phyloP scores from a whole-genome alignment of 2,888 invertebrate species.

The Oscheius myriophilus region DNA sequence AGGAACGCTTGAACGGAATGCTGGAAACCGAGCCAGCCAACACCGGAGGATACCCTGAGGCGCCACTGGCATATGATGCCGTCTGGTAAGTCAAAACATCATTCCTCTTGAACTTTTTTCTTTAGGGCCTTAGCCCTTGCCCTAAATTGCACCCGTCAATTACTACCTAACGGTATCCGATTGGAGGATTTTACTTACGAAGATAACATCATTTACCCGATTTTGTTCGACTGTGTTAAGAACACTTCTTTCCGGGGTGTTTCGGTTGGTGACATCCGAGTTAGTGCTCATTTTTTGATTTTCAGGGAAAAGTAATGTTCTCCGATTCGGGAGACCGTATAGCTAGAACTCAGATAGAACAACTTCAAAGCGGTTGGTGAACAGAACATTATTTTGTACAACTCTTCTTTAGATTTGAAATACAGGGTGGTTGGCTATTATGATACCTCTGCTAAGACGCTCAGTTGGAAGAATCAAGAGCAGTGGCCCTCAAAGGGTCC shows the following conservation, averaged over 20 bases:
- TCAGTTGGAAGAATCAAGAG: constrained; percentile 87
- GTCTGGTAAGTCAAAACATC: constrained; percentile 81
- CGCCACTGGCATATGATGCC: constrained; percentile 97
- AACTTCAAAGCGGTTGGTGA: constrained; percentile 78
- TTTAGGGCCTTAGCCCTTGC: constrained; percentile 87
- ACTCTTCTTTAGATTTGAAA: constrained; percentile 80
- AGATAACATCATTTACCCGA: constrained; percentile 90
- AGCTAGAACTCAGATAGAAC: constrained; percentile 96
- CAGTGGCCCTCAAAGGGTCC: constrained; percentile 74
- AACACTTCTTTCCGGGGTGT: constrained; percentile 97
- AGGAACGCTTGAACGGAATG: constrained; percentile 83
- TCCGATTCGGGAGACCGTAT: constrained; percentile 95
- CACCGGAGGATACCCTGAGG: constrained; percentile 83
- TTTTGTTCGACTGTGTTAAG: constrained; percentile 96
- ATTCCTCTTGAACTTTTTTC: not conserved
- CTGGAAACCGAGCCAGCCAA: constrained; percentile 85
- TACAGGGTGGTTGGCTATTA: constrained; percentile 94
- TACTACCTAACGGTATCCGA: constrained; percentile 83
- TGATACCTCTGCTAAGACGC: constrained; percentile 91
- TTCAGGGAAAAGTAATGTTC: constrained; percentile 94
- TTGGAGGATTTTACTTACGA: constrained; percentile 95
- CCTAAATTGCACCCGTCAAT: constrained; percentile 94
- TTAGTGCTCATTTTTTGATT: not conserved
- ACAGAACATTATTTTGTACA: not conserved
- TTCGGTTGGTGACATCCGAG: constrained; percentile 80